These are phyloP conservation scores for Gisinianus flammeolus DNA, from an alignment of 2,888 invertebrate species.

Conservation along the genomic window DNA sequence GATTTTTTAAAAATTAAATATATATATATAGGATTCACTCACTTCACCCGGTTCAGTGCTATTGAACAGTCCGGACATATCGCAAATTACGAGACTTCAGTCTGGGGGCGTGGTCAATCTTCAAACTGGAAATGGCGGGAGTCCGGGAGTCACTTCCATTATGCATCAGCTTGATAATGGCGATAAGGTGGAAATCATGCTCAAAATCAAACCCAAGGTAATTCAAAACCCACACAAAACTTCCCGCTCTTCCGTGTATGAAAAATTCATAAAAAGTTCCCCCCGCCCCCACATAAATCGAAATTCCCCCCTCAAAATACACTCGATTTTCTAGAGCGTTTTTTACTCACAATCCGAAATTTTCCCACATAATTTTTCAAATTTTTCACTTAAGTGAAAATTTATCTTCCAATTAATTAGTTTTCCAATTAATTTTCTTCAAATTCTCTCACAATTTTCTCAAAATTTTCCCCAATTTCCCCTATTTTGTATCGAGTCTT, in stretches of 20 bases:
- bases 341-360: no score
- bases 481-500: no score
- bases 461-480: no score
- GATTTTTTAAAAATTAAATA: neutral
- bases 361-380: neutral
- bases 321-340: neutral
- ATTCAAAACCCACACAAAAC: neutral
- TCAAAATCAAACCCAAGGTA: slow-evolving; percentile 42
- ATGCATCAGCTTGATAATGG: slow-evolving; percentile 51
- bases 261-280: neutral
- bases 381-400: neutral
- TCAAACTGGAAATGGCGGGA: slow-evolving; percentile 5
- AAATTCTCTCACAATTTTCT: no score
- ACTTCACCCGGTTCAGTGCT: neutral
- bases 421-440: no score
- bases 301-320: no score
- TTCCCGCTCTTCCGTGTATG: neutral
- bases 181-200: slow-evolving; percentile 51
- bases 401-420: no score
- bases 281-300: no score
- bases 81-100: no score
- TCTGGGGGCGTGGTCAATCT: slow-evolving; percentile 20
- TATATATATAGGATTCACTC: neutral
- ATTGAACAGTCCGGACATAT: neutral
- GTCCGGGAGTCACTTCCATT: slow-evolving; percentile 44